Evolutionary conservation across 30 jellyfish, hydroid and myxozoan genomes (phyloP), one percentile per base, ranked within the genome.

Genomic region (Aurelia sp.): DNA sequence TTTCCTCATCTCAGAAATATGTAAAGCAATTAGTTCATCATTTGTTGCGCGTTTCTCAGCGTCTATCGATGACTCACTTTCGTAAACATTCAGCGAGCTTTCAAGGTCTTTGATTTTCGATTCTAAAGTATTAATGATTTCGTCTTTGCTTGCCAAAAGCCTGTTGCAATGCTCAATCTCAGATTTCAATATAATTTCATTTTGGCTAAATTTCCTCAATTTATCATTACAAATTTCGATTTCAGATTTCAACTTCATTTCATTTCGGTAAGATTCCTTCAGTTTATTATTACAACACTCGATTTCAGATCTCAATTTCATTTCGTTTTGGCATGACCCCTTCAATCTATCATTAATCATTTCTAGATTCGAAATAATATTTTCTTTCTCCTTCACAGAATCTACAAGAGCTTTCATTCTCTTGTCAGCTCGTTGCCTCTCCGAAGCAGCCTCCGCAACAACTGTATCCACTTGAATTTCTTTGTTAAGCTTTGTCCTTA

Each of bases 1-100:
- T 51, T 80, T 78, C 47, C 91, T 90, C 98, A 92, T 92, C 58
- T 92, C 98, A 12, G 95, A 53, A 52, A 92, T 92, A 63, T 92
- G 98, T 63, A 77, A 64, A 5, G 96, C 97, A 19, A 92, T 87
- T 17, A 91, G 50, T 21, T 84, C 93, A 24, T 84, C 83, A 31
- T 72, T 84, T 1, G 93, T 53, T 22, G 87, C 38, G 1, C 63
- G 62, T 67, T 84, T 73, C 67, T 84, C 82, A 40, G 68, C 20
- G 2, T 50, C 88, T 16, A 18, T 1, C 12, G 67, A 22, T 8
- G 80, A 27, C 38, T 62, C 72, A 38, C 11, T 27, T 13, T 47
- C 78, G 47, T 48, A 20, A 15, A 38, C 72, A 4, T 55, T 30
- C 41, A 79, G 69, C 7, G 82, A 21, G 17, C 27, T 74, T 78